Base-by-base conservation (phyloP, 2,888 invertebrate genomes). In the Cordilura impudica region DNA sequence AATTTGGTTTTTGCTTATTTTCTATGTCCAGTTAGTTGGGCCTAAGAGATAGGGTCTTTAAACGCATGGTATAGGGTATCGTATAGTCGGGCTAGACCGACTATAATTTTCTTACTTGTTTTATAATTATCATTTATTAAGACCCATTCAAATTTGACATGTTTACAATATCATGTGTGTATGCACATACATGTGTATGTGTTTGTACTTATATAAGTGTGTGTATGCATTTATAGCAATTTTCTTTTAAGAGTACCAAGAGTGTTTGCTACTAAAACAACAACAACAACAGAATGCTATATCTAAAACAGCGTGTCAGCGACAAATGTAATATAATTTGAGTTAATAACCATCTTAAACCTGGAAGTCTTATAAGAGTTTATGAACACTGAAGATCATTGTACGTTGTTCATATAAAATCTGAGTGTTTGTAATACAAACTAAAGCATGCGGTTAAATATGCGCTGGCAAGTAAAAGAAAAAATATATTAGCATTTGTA, bases 401-500 rank as follows among this genome's bases (percentile, higher is more conserved):
- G 79, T 71, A 79, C 71, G 74, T 18, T 65, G 21, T 18, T 19
- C 56, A 39, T 26, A 66, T 54, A 61, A 18, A 69, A 60, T 29
- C 39, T 19, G 56, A 35, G 39, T 49, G 2, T 26, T 31, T 49
- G 43, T 67, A 63, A 56, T 26, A 75, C n/a, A 69, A 76, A 70
- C 69, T 70, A 51, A 63, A 63, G 63, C 75, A 70, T 76, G 69
- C 70, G 69, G 63, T 70, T 49, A 70, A 76, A 70, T 70, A 23
- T 26, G 75, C 75, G 63, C 54, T 69, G 75, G 63, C 61, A 54
- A 16, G 35, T 4, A 39, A 8, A 51, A 53, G 45, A 51, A 21
- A 7, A 61, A 74, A 70, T 77, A 70, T 69, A 73, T 81, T 77
- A 81, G 77, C 81, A 81, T 77, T 81, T 79, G 79, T 79, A 75